Percentiles rank a stretch among this genome's conserved stretches.
phyloP scores from a whole-genome alignment of 92 coral and sea anemone genomes.

The Zoanthus sociatus region DNA sequence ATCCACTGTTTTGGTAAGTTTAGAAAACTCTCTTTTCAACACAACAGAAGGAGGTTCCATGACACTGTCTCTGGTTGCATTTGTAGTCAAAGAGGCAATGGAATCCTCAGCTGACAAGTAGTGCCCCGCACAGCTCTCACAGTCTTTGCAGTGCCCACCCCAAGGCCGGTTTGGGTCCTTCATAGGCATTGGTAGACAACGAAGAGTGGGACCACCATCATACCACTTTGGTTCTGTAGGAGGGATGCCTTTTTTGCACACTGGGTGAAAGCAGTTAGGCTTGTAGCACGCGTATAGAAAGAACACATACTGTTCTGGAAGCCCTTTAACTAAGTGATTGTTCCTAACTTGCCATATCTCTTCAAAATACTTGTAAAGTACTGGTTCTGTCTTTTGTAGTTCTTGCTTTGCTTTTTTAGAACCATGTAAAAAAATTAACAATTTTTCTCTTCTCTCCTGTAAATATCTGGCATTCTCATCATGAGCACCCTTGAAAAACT shows the following conservation, averaged over 20 bases:
- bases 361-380: slow-evolving; percentile 63
- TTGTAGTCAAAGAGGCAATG: slow-evolving; percentile 24
- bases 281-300: slow-evolving; percentile 10
- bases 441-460: slow-evolving; percentile 63
- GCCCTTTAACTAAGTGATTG: slow-evolving; percentile 19
- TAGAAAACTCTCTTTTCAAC: slow-evolving; percentile 13
- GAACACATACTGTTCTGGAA: slow-evolving; percentile 15
- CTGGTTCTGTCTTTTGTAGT: slow-evolving; percentile 38
- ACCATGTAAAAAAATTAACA: slow-evolving; percentile 61
- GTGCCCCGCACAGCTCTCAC: slow-evolving; percentile 53
- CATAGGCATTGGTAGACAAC: slow-evolving; percentile 54
- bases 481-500: slow-evolving; percentile 59
- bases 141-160: slow-evolving; percentile 50
- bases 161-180: slow-evolving; percentile 57
- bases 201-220: slow-evolving; percentile 41
- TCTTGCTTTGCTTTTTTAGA: slow-evolving; percentile 56
- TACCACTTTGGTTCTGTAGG: slow-evolving; percentile 49
- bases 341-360: slow-evolving; percentile 65
- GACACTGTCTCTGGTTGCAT: slow-evolving; percentile 11
- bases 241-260: slow-evolving; percentile 16
- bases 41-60: slow-evolving; percentile 16
- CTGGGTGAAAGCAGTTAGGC: slow-evolving; percentile 17
- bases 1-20: slow-evolving; percentile 14
- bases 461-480: slow-evolving; percentile 57
- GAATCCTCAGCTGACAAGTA: slow-evolving; percentile 52